Evolutionary conservation across 1,140 invertebrate species (phyloP).

Genomic region (Drosophila cardini): DNA sequence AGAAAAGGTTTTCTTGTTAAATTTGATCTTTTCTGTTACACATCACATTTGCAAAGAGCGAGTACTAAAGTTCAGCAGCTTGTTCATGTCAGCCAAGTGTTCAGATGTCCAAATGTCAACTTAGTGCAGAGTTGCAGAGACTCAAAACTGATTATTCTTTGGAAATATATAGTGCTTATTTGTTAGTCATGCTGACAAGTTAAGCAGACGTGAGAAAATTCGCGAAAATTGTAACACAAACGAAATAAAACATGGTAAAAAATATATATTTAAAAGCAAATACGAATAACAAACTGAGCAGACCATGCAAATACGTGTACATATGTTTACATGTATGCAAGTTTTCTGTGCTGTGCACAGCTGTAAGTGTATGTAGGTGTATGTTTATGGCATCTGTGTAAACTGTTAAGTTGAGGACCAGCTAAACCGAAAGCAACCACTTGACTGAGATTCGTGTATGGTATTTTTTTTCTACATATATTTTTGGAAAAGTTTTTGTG

Average conservation of each 20-base stretch:
- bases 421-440: constrained; percentile 32
- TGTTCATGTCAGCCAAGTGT: constrained; percentile 11
- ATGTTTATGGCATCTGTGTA: constrained; percentile 41
- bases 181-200: constrained; percentile 70
- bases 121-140: constrained; percentile 44
- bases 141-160: constrained; percentile 20
- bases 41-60: neutral
- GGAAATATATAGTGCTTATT: constrained; percentile 38
- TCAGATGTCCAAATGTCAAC: constrained; percentile 58
- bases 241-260: constrained; percentile 59
- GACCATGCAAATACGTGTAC: constrained; percentile 12
- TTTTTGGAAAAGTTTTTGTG: constrained; percentile 34
- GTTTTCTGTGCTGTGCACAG: neutral
- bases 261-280: constrained; percentile 64
- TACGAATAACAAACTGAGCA: constrained; percentile 55
- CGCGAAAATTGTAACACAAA: constrained; percentile 62
- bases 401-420: constrained; percentile 32
- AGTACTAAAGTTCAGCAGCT: constrained; percentile 44
- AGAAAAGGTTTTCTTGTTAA: too few relatives aligned
- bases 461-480: neutral
- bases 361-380: neutral
- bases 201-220: constrained; percentile 69
- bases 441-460: constrained; percentile 38
- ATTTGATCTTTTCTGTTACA: neutral
- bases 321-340: constrained; percentile 8